Evolutionary conservation across 2,888 invertebrate genomes (phyloP).

Genomic region (Erannis defoliaria): DNA sequence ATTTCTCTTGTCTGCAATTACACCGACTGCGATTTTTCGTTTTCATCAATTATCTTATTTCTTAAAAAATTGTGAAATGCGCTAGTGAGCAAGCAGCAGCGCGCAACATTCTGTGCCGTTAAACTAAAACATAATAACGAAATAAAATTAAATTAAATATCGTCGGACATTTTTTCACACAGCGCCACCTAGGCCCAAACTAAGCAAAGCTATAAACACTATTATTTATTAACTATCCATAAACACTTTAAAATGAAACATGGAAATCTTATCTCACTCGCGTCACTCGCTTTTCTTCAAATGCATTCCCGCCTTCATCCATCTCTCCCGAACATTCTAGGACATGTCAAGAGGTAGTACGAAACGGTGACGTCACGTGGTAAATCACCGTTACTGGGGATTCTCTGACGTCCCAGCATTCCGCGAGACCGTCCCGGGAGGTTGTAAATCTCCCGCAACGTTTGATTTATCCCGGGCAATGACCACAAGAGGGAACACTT

Average conservation of each 20-base stretch:
- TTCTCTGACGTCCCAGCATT: constrained; percentile 28
- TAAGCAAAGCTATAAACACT: too few relatives aligned
- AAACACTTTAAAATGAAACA: not conserved
- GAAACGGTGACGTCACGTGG: constrained; percentile 18
- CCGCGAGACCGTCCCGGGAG: constrained; percentile 43
- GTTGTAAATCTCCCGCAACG: constrained; percentile 56
- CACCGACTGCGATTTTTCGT: too few relatives aligned
- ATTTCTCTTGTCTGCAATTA: too few relatives aligned
- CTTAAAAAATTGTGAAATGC: too few relatives aligned
- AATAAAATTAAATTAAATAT: too few relatives aligned
- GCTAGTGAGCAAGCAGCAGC: too few relatives aligned
- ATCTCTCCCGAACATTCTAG: constrained; percentile 20
- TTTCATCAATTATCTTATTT: too few relatives aligned
- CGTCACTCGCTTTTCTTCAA: not conserved
- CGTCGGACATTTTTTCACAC: too few relatives aligned
- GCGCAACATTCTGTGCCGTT: too few relatives aligned
- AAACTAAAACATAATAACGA: too few relatives aligned
- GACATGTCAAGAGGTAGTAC: constrained; percentile 12
- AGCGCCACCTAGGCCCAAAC: too few relatives aligned
- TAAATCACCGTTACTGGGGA: constrained; percentile 27
- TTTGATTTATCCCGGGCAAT: constrained; percentile 54
- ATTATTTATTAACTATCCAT: not conserved
- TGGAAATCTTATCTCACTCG: not conserved
- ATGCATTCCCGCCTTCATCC: constrained; percentile 13
- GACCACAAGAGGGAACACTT: constrained; percentile 22